Evolutionary conservation across 2,888 invertebrate genomes (phyloP).

Genomic region (Lagria hirta): DNA sequence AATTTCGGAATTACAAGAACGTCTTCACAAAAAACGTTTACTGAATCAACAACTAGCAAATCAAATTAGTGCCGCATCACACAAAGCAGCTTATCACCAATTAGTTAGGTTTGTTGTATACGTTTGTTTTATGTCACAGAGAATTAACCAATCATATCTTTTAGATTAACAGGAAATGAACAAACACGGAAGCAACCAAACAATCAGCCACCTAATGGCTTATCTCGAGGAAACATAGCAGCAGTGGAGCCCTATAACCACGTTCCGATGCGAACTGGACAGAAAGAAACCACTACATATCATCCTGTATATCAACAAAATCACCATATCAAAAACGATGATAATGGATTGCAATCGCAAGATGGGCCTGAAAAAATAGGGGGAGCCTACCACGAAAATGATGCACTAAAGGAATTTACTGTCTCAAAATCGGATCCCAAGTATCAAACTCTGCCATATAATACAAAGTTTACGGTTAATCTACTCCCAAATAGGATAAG

Average conservation of each 20-base stretch:
- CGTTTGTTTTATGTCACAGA: constrained; percentile 45
- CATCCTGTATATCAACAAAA: constrained; percentile 49
- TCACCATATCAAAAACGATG: constrained; percentile 49
- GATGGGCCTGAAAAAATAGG: constrained; percentile 43
- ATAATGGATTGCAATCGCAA: constrained; percentile 35
- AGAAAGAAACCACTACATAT: constrained; percentile 48
- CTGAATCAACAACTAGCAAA: constrained; percentile 75
- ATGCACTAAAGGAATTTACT: constrained; percentile 68
- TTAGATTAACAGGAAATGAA: constrained; percentile 51
- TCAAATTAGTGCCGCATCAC: constrained; percentile 59
- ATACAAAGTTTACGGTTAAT: constrained; percentile 77
- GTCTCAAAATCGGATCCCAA: constrained; percentile 86
- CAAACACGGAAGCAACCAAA: constrained; percentile 48
- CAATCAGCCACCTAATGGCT: constrained; percentile 56
- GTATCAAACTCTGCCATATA: constrained; percentile 89
- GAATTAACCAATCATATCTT: constrained; percentile 48
- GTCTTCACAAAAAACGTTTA: constrained; percentile 84
- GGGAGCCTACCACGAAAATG: constrained; percentile 45
- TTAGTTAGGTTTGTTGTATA: constrained; percentile 47
- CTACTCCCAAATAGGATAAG: constrained; percentile 51
- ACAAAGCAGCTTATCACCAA: constrained; percentile 53
- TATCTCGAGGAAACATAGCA: constrained; percentile 77
- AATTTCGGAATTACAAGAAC: constrained; percentile 90
- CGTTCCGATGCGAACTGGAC: constrained; percentile 60
- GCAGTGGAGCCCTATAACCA: constrained; percentile 88